A percentile compares a stretch with the other conserved stretches of the same genome.
Conservation (phyloP, 2,888 invertebrate genomes). For the Chromoteleia sp. region DNA sequence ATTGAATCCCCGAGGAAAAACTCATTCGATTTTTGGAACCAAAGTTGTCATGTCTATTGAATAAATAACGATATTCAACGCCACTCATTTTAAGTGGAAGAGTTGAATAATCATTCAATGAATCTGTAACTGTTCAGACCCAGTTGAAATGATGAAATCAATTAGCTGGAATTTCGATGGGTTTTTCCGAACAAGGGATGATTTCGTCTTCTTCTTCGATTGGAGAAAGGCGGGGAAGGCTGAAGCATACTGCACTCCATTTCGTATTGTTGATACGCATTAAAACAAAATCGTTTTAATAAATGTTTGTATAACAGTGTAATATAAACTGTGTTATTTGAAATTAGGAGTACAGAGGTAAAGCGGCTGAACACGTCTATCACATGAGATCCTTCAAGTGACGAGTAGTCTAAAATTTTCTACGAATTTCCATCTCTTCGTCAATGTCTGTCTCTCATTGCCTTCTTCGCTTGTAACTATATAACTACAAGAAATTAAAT, state of each 20-base stretch:
- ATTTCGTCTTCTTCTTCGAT: neutral
- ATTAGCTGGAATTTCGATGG: too few species aligned
- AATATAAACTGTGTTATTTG: constrained; percentile 28
- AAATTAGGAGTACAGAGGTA: neutral
- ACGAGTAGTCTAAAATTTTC: constrained; percentile 49
- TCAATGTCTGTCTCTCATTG: constrained; percentile 46
- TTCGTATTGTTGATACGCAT: neutral
- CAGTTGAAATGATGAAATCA: too few species aligned
- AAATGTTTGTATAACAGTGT: constrained; percentile 38
- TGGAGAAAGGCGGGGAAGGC: neutral
- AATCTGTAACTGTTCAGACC: too few species aligned
- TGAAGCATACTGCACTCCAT: neutral
- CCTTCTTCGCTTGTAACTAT: constrained; percentile 49
- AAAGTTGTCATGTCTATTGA: too few species aligned
- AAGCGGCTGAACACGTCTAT: constrained; percentile 9
- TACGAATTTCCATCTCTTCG: constrained; percentile 52
- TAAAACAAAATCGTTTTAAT: constrained; percentile 25
- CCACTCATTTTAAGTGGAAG: too few species aligned
- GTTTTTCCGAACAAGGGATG: neutral
- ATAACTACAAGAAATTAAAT: constrained; percentile 12
- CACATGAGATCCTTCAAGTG: constrained; percentile 40
- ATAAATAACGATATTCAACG: too few species aligned
- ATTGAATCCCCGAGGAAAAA: neutral
- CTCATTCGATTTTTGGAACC: too few species aligned
- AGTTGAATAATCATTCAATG: too few species aligned